A percentile compares a stretch with the other conserved stretches of the same genome.
Evolutionary conservation across 2,797 vertebrate genomes (phyloP).

Genomic region (Melanotaenia boesemani): DNA sequence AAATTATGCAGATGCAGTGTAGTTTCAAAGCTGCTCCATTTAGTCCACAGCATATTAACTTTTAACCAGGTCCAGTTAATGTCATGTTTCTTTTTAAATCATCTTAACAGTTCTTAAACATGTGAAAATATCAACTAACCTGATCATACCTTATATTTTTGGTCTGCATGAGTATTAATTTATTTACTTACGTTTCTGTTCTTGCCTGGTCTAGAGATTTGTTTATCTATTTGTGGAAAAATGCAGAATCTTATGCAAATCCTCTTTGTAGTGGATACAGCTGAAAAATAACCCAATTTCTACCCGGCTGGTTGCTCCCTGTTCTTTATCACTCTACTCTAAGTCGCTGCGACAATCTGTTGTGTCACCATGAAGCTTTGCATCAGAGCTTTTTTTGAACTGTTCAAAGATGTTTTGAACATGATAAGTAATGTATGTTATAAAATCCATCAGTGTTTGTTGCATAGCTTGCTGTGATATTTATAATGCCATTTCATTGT

Average conservation of each 20-base stretch:
- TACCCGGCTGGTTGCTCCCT: constrained; percentile 35
- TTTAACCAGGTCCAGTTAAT: background rate
- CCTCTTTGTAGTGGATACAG: constrained; percentile 22
- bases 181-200: constrained; percentile 26
- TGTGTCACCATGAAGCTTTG: constrained; percentile 36
- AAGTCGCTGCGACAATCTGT: constrained; percentile 49
- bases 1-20: background rate
- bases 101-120: background rate
- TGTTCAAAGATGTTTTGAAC: constrained; percentile 53
- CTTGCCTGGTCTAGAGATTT: constrained; percentile 25
- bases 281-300: constrained; percentile 43
- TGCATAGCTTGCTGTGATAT: constrained; percentile 40
- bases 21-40: background rate
- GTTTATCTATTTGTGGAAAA: constrained; percentile 37
- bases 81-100: background rate
- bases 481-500: constrained; percentile 60
- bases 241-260: constrained; percentile 37
- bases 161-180: background rate
- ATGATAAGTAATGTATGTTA: constrained; percentile 27
- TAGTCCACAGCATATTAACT: background rate
- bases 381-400: constrained; percentile 36
- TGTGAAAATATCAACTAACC: constrained; percentile 20
- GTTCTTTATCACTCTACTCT: constrained; percentile 45
- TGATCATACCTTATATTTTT: constrained; percentile 24
- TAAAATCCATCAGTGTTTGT: constrained; percentile 33